A percentile compares a stretch with the other conserved stretches of the same genome.
Evolutionary conservation across 2,113 vertebrate genomes (phyloP).

Genomic region (Oncorhynchus tshawytscha): DNA sequence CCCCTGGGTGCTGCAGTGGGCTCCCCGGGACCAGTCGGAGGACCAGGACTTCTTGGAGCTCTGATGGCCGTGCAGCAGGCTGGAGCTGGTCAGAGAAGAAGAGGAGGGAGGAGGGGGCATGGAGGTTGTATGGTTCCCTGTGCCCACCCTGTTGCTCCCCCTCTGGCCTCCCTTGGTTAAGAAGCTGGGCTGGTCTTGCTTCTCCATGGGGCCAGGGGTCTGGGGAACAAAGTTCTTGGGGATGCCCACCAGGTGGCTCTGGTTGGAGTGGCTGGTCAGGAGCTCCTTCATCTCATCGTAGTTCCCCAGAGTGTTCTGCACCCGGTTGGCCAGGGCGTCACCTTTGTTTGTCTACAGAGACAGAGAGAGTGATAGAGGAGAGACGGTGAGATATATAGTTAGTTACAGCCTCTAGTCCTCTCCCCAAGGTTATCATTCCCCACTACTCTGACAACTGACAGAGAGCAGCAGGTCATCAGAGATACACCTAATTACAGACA

Average conservation of each 20-base stretch:
- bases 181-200: conserved; percentile 55
- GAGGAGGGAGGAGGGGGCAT: conserved; percentile 57
- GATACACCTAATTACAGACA: background rate
- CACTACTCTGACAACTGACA: conserved; percentile 5
- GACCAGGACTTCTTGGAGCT: conserved; percentile 81
- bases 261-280: conserved; percentile 91
- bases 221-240: conserved; percentile 89
- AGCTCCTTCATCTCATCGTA: conserved; percentile 97
- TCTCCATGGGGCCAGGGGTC: conserved; percentile 55
- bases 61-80: conserved; percentile 73
- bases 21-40: conserved; percentile 82
- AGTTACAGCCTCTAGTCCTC: conserved; percentile 25
- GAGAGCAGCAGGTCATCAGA: conserved; percentile 36
- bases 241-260: conserved; percentile 96
- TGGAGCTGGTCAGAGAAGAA: conserved; percentile 56
- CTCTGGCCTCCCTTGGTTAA: conserved; percentile 72
- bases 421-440: conserved; percentile 25
- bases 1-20: conserved; percentile 67
- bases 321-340: conserved; percentile 90
- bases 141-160: conserved; percentile 37
- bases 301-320: conserved; percentile 92
- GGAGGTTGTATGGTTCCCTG: conserved; percentile 73
- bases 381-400: conserved; percentile 29
- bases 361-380: conserved; percentile 11
- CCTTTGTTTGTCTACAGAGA: conserved; percentile 88